phyloP scores from a whole-genome alignment of 2,113 vertebrate genomes.

The Tor tambroides region DNA sequence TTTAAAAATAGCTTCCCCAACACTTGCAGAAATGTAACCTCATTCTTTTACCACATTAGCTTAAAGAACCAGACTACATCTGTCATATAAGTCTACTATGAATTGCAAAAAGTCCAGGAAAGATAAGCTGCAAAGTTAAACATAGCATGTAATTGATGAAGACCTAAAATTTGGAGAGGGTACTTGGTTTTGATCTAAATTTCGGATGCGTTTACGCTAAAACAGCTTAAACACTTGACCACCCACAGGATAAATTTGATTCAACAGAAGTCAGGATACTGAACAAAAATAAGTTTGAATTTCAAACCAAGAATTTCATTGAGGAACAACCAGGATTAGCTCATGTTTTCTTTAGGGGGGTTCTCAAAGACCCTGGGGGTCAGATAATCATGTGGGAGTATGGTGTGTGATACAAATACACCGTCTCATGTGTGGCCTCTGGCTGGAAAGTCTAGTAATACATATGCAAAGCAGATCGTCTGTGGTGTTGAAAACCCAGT shows the following conservation, averaged over 20 bases:
- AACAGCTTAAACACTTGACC: neutral
- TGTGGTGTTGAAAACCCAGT: conserved; percentile 63
- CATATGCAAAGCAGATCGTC: conserved; percentile 35
- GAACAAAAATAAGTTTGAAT: too few species aligned
- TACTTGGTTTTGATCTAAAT: neutral
- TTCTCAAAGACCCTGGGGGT: neutral
- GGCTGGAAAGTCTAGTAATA: conserved; percentile 24
- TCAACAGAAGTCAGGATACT: conserved; percentile 13
- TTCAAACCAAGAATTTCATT: conserved; percentile 57
- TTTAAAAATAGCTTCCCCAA: neutral
- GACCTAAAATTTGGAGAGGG: neutral
- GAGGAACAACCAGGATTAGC: conserved; percentile 48
- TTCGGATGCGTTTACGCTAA: neutral
- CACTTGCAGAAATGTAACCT: neutral
- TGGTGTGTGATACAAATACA: conserved; percentile 34
- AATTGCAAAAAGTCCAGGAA: neutral
- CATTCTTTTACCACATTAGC: neutral
- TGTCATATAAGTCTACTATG: neutral
- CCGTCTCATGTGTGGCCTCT: conserved; percentile 44
- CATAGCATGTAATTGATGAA: too few species aligned
- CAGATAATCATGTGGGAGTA: conserved; percentile 32
- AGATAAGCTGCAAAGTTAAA: neutral
- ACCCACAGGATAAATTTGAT: neutral
- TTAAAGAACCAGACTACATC: neutral
- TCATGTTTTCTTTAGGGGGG: conserved; percentile 29